These are phyloP conservation scores for Momotus momota DNA, from an alignment of 2,797 vertebrate species.

Conservation along the genomic window DNA sequence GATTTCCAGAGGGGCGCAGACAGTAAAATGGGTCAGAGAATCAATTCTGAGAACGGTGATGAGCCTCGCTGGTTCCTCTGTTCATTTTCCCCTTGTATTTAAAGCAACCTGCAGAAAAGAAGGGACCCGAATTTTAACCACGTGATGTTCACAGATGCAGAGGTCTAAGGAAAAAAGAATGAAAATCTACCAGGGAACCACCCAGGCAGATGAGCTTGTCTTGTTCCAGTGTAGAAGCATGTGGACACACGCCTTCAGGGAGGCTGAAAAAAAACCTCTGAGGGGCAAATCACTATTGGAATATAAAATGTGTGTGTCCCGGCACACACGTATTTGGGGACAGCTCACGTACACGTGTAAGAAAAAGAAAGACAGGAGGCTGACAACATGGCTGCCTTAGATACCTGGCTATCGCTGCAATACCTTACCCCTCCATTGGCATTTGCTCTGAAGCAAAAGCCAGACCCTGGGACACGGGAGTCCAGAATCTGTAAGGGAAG, in stretches of 20 bases:
- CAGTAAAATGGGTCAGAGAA: not conserved
- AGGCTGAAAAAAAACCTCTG: not conserved
- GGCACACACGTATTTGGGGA: not conserved
- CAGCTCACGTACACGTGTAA: not conserved
- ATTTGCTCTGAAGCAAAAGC: not conserved
- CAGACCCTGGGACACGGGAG: not conserved
- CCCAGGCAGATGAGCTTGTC: not conserved
- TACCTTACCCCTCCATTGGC: not conserved
- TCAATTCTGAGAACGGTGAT: not conserved
- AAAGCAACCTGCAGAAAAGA: slow-evolving; percentile 12
- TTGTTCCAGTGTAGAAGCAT: not conserved
- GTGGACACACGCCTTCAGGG: not conserved
- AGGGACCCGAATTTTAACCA: slow-evolving; percentile 3
- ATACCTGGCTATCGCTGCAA: not conserved
- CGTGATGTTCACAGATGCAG: not conserved
- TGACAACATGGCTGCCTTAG: not conserved
- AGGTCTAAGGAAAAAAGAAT: not conserved
- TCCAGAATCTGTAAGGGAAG: not conserved
- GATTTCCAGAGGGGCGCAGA: not conserved
- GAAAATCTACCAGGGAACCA: slow-evolving; percentile 4
- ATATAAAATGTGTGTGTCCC: not conserved
- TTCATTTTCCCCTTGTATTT: slow-evolving; percentile 9
- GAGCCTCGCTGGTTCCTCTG: not conserved
- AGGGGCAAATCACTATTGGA: not conserved
- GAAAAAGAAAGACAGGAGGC: not conserved